Evolutionary conservation across 2,888 invertebrate species (phyloP).

Genomic region (Ferdinandea cuprea): DNA sequence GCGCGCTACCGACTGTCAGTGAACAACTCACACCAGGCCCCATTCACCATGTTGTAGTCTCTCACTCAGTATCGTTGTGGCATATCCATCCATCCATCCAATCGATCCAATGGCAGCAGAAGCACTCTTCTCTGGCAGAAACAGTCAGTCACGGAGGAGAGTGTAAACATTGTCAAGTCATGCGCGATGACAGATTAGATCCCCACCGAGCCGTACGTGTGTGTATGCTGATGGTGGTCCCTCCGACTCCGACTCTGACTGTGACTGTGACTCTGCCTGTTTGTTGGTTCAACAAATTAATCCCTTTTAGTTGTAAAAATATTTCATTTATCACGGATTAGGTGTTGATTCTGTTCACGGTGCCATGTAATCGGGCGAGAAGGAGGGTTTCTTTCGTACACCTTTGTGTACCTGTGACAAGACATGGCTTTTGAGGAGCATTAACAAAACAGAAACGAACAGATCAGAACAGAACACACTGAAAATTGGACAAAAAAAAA

Average conservation of each 20-base stretch:
- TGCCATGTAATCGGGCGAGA: constrained; percentile 44
- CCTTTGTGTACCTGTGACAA: constrained; percentile 34
- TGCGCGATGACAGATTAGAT: constrained; percentile 74
- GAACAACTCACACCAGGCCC: constrained; percentile 26
- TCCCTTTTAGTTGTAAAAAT: constrained; percentile 75
- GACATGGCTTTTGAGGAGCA: constrained; percentile 9
- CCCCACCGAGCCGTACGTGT: constrained; percentile 51
- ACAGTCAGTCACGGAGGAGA: constrained; percentile 61
- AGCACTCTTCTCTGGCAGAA: constrained; percentile 10
- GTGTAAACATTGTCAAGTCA: constrained; percentile 70
- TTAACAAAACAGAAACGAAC: constrained; percentile 3
- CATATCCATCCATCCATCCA: constrained; percentile 41
- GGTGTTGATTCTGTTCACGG: constrained; percentile 68
- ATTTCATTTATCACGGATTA: constrained; percentile 75
- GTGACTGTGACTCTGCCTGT: constrained; percentile 50
- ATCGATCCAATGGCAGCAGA: constrained; percentile 20
- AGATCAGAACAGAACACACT: constrained; percentile 1
- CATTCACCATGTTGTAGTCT: constrained; percentile 18
- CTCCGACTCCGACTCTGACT: constrained; percentile 37
- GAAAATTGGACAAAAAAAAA: constrained; percentile 39
- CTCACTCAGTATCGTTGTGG: constrained; percentile 58
- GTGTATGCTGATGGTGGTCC: constrained; percentile 6
- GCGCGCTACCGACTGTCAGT: constrained; percentile 62
- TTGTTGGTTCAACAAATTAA: constrained; percentile 74
- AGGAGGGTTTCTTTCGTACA: constrained; percentile 14